Percentiles rank a stretch among this genome's conserved stretches.
Conservation (phyloP, 2,888 invertebrate genomes). For the Noctua pronuba region DNA sequence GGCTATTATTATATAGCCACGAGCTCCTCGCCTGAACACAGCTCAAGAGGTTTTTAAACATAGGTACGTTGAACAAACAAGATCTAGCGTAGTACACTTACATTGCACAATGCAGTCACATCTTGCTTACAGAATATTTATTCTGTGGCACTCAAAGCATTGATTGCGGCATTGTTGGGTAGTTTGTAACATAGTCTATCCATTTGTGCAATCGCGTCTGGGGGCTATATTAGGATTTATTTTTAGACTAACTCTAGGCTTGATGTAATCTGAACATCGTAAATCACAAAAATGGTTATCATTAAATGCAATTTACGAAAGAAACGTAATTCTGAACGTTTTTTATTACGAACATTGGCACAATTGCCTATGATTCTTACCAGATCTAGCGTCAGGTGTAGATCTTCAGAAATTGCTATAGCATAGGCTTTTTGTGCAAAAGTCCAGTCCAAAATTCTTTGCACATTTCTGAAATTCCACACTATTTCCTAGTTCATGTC, state of each 20-base stretch:
- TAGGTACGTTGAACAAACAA: conserved; percentile 1
- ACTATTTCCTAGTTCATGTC: background rate
- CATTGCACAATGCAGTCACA: conserved; percentile 24
- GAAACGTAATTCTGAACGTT: background rate
- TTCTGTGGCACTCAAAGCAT: conserved; percentile 16
- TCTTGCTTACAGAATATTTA: conserved; percentile 28
- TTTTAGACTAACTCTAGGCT: background rate
- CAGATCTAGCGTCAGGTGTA: background rate
- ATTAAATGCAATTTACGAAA: background rate
- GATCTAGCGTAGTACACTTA: background rate
- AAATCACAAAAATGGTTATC: background rate
- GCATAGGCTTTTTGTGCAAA: background rate
- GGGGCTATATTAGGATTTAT: conserved; percentile 4
- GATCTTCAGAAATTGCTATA: background rate
- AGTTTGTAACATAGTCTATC: conserved; percentile 15
- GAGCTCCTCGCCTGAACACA: too few species aligned
- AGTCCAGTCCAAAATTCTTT: background rate
- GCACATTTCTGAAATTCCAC: background rate
- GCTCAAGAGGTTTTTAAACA: background rate
- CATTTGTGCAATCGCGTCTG: conserved; percentile 33
- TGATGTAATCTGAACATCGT: background rate
- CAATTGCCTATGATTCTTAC: background rate
- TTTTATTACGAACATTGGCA: background rate
- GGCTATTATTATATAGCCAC: too few species aligned
- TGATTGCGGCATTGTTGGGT: conserved; percentile 40